Base-by-base conservation (phyloP, 2,888 invertebrate genomes). In the Hoplodrina ambigua region DNA sequence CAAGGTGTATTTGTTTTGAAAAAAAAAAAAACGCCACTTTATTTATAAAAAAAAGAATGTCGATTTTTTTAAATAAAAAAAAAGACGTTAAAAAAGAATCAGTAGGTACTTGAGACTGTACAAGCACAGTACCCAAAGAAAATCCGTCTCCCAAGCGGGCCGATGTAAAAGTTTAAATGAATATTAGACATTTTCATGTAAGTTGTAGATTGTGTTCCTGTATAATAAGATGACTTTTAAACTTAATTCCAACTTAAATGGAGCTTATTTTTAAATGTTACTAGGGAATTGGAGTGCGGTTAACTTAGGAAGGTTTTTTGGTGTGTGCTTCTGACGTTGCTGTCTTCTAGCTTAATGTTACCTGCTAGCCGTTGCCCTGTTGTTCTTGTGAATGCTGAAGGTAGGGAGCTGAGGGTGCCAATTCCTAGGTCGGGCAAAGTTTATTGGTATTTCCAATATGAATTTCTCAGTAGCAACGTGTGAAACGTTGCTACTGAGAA, bases 171-270 rank as follows among this genome's bases (percentile, higher is more conserved):
- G 88, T 92, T 92, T 89, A 91, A 93, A 93, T 89, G 89, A 91
- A 91, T 89, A 93, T 90, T 89, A 90, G 88, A 87, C 85, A 87
- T 90, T 92, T 90, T 89, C 88, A 88, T 90, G 88, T 89, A 90
- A 92, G 87, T 92, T 93, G 86, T 88, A 92, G 93, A 94, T 94
- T 91, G 90, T 91, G 87, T 92, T 91, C 88, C 89, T 89, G 86
- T 88, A 85, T 93, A 91, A 92, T 90, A 92, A 89, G 89, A 92
- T 88, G 91, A 93, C 92, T 94, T 94, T 88, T 88, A 84, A 92
- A 93, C 89, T 92, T 89, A 84, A 88, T 88, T 82, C 83, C 60
- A 91, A 93, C 88, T 92, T 92, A 86, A 91, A 93, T 92, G 86
- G 91, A 86, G 91, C 89, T 88, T 89, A 91, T 72, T 91, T 89